Conservation (phyloP, 2,888 invertebrate species). For the Rhyacophila evoluta region DNA sequence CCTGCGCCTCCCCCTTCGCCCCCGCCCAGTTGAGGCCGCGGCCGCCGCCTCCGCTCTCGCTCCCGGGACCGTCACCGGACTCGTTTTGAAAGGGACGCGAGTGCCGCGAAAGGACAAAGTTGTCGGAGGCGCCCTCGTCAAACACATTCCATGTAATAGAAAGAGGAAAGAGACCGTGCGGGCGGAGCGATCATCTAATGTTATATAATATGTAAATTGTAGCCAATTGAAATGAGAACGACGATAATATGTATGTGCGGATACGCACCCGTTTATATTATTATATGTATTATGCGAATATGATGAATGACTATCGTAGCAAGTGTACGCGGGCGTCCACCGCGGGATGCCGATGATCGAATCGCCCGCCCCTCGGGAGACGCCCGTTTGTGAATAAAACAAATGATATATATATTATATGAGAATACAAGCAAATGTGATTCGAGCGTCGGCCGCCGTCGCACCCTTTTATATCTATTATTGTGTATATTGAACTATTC, state of each 20-base stretch:
- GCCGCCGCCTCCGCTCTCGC: constrained; percentile 56
- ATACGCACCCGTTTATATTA: not conserved
- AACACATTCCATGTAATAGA: constrained; percentile 50
- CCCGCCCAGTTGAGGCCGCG: constrained; percentile 59
- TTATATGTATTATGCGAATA: constrained; percentile 16
- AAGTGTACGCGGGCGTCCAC: constrained; percentile 26
- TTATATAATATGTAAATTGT: constrained; percentile 45
- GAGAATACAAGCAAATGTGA: constrained; percentile 48
- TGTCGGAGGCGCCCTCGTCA: constrained; percentile 8
- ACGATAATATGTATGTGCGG: not conserved
- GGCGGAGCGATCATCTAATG: constrained; percentile 23
- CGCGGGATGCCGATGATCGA: constrained; percentile 28
- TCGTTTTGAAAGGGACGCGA: constrained; percentile 51
- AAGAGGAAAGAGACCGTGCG: constrained; percentile 33
- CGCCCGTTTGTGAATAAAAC: constrained; percentile 10
- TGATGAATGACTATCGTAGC: constrained; percentile 8
- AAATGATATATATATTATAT: constrained; percentile 27
- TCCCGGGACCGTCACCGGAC: constrained; percentile 49
- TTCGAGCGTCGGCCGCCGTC: constrained; percentile 36
- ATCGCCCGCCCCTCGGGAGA: constrained; percentile 52
- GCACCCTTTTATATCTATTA: constrained; percentile 13
- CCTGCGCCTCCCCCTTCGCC: constrained; percentile 57
- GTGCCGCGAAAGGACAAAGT: not conserved
- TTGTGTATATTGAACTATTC: constrained; percentile 24
- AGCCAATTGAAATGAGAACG: constrained; percentile 39